Evolutionary conservation across 1,140 invertebrate species (phyloP), one percentile per base, ranked within the genome.

Genomic region (Papilio glaucus): DNA sequence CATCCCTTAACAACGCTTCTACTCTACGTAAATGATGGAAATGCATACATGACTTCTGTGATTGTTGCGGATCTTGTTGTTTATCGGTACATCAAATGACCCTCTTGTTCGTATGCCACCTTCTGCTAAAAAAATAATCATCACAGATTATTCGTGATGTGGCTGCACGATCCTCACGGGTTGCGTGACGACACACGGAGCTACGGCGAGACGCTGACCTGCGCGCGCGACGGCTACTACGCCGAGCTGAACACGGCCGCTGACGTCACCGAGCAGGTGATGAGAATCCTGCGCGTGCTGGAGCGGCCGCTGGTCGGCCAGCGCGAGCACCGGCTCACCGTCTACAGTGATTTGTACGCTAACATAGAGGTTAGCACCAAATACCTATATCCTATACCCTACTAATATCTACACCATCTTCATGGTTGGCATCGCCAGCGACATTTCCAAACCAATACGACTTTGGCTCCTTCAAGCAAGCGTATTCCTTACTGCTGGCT

Each of bases 321-420:
- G 69, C 63, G 90, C 7, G 77, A 82, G 24, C 65, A 82, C 0
- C 79, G 88, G 0, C 73, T 87, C 0, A 77, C 73, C 10, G 81
- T 90, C 0, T 91, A 85, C 71, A 90, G 90, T 67, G 90, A 92
- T 42, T 80, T 92, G 0, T 91, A 90, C 53, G 90, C 90, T 24
- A 85, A 90, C 75, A 79, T 91, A 26, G 88, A 92, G 84, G 90
- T 90, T 76, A 73, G 7, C 53, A 29, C 18, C 1, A 72, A 53
- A 1, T 21, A 18, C 13, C 9, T 13, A 13, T 41, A 41, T 13
- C 6, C 29, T n/a, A n/a, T n/a, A n/a, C n/a, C n/a, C n/a, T n/a
- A n/a, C n/a, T n/a, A n/a, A n/a, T n/a, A n/a, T n/a, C n/a, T n/a
- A n/a, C n/a, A n/a, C n/a, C n/a, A n/a, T n/a, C n/a, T n/a, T n/a